Evolutionary conservation across 2,113 vertebrate genomes (phyloP).

Genomic region (Ictalurus punctatus): DNA sequence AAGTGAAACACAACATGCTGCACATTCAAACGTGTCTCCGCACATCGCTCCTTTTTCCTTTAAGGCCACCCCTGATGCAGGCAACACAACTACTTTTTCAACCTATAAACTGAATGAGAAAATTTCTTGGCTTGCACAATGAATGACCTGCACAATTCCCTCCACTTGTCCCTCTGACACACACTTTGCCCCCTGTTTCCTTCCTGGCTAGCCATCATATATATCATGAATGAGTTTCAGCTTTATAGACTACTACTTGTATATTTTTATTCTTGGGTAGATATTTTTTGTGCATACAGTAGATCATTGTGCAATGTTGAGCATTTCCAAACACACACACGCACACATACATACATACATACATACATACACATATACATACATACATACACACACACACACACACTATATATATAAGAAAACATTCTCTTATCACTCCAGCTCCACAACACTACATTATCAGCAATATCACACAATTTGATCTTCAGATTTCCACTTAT

Average conservation of each 20-base stretch:
- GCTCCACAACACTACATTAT: not conserved
- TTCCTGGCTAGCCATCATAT: not conserved
- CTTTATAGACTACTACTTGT: not conserved
- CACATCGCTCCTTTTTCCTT: not conserved
- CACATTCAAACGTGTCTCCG: not conserved
- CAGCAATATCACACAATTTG: not conserved
- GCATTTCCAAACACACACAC: too few relatives aligned
- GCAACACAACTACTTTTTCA: not conserved
- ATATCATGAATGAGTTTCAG: not conserved
- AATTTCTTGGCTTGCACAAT: not conserved
- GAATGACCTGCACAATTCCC: not conserved
- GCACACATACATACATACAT: too few relatives aligned
- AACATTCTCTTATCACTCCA: not conserved
- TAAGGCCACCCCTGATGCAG: not conserved
- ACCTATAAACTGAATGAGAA: not conserved
- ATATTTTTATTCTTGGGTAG: not conserved
- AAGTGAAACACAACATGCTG: not conserved
- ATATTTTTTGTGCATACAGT: not conserved
- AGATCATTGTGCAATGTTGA: too few relatives aligned
- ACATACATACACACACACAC: too few relatives aligned
- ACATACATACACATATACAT: too few relatives aligned
- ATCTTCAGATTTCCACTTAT: not conserved
- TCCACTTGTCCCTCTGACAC: not conserved
- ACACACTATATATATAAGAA: not conserved
- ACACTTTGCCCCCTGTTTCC: not conserved